Percentiles rank a stretch among this genome's conserved stretches.
Evolutionary conservation across 1,140 invertebrate species (phyloP).

Genomic region (Drosophila busckii): DNA sequence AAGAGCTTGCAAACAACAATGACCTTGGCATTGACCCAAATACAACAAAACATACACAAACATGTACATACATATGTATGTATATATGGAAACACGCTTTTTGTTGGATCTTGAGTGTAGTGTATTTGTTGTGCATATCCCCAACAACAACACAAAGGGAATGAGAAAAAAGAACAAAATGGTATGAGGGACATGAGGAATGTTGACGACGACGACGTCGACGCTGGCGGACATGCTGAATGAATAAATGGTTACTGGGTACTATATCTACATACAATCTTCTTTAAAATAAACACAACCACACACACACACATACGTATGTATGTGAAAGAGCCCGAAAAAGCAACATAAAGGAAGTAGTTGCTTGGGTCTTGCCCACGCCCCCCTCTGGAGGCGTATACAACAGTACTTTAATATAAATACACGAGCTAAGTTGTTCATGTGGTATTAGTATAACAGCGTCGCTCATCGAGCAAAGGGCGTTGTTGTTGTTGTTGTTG

Average conservation of each 20-base stretch:
- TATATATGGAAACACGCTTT: constrained; percentile 49
- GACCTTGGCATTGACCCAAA: constrained; percentile 74
- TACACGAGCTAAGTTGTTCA: too few species aligned
- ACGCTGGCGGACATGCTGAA: constrained; percentile 46
- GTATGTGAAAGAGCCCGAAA: background rate
- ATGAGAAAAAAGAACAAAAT: constrained; percentile 50
- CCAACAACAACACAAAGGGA: constrained; percentile 49
- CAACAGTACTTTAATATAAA: too few species aligned
- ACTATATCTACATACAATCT: constrained; percentile 27
- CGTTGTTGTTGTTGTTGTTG: constrained; percentile 9
- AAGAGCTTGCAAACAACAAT: constrained; percentile 48
- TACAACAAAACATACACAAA: too few species aligned
- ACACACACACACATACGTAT: constrained; percentile 1
- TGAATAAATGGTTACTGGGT: constrained; percentile 64
- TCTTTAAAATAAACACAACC: constrained; percentile 16
- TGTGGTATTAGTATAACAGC: too few species aligned
- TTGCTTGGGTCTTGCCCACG: too few species aligned
- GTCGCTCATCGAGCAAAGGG: constrained; percentile 4
- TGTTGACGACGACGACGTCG: constrained; percentile 27
- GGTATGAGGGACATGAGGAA: constrained; percentile 43
- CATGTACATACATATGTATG: constrained; percentile 25
- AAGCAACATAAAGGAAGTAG: background rate
- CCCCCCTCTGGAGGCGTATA: too few species aligned
- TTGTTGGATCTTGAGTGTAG: constrained; percentile 64
- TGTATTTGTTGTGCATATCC: constrained; percentile 43